Evolutionary conservation across 92 coral and sea anemone genomes (phyloP).

Genomic region (Micromussa lordhowensis): DNA sequence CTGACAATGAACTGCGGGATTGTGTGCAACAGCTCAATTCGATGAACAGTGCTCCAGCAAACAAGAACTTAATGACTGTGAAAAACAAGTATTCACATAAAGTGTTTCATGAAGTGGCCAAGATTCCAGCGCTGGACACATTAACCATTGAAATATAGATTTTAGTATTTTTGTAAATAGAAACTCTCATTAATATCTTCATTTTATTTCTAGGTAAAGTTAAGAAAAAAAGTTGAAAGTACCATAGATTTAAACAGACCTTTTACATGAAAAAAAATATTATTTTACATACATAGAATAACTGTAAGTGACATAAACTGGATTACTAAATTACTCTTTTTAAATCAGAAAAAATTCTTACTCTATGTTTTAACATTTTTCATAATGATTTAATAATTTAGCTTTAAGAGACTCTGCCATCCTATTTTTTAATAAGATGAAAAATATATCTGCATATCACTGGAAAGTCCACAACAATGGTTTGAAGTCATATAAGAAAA

Average conservation of each 20-base stretch:
- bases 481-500: too few relatives aligned
- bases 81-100: conserved; percentile 90
- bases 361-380: too few relatives aligned
- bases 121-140: conserved; percentile 85
- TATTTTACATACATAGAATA: too few relatives aligned
- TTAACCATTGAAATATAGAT: conserved; percentile 72
- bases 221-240: background rate
- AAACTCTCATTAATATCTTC: background rate
- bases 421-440: too few relatives aligned
- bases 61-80: conserved; percentile 91
- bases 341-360: too few relatives aligned
- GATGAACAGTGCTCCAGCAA: conserved; percentile 88
- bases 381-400: too few relatives aligned
- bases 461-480: too few relatives aligned
- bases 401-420: too few relatives aligned
- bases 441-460: too few relatives aligned
- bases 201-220: background rate
- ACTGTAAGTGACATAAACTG: too few relatives aligned
- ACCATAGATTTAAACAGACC: background rate
- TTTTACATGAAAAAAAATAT: too few relatives aligned
- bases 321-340: too few relatives aligned
- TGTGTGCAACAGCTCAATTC: conserved; percentile 83
- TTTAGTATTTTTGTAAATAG: background rate
- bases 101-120: conserved; percentile 95
- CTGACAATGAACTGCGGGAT: conserved; percentile 73